Base-by-base conservation (phyloP, 2,888 invertebrate genomes). In the Ceraclea dissimilis region DNA sequence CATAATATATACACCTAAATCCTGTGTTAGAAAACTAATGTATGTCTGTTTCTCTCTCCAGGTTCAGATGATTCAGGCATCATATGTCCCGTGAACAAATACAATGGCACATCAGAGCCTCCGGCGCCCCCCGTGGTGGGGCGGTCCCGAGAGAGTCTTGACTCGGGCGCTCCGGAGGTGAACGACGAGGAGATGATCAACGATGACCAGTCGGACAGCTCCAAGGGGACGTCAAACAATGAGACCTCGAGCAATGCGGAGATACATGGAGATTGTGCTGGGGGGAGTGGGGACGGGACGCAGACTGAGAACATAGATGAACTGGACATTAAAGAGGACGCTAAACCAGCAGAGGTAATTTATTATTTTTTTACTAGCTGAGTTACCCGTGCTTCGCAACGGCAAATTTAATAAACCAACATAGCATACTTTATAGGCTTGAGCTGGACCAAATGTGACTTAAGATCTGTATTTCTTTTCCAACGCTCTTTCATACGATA, bases 21-120 rank as follows among this genome's bases (percentile, higher is more conserved):
- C n/a, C n/a, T n/a, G n/a, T n/a, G n/a, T n/a, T n/a, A n/a, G n/a
- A n/a, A n/a, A n/a, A n/a, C n/a, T n/a, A n/a, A n/a, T n/a, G n/a
- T n/a, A n/a, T n/a, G 26, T 13, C n/a, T 8, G 8, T 19, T 26
- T 26, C 33, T 49, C n/a, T 31, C 75, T 58, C 71, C 75, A 16
- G 88, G 88, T 44, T 90, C 90, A 34, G 90, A 90, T 70, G 90
- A 90, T 71, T 88, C 88, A 44, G 86, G 90, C 62, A 88, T 89
- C 64, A 71, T 83, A 55, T 83, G 83, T 68, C 80, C 84, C 61
- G 81, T 79, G 22, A 69, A 69, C 59, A 71, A 70, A 19, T 73
- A 74, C 60, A 72, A 74, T 61, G 76, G 77, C 43, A 71, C 75
- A 26, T 73, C 74, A 60, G 70, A 71, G 62, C 66, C 76, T 46